phyloP scores from a whole-genome alignment of 2,113 vertebrate species.

The Mesembrinibis cayennensis region DNA sequence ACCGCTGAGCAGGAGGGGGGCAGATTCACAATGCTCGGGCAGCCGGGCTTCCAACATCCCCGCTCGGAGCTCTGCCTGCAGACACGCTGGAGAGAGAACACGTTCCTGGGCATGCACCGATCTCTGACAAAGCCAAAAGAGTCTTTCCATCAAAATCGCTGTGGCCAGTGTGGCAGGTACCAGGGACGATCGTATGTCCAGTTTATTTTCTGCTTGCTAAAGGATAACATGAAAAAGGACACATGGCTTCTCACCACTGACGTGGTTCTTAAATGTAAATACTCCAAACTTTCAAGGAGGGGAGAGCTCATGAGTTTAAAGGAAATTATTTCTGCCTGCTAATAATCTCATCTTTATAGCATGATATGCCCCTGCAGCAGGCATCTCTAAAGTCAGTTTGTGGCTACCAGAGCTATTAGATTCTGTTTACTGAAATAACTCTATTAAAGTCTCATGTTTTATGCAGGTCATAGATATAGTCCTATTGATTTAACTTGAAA shows the following conservation, averaged over 20 bases:
- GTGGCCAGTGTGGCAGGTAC: not conserved
- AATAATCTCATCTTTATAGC: not conserved
- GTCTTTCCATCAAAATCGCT: not conserved
- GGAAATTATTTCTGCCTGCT: not conserved
- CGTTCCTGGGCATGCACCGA: accelerated
- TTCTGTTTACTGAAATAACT: slow-evolving; percentile 23
- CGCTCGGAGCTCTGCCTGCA: not conserved
- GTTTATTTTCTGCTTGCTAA: not conserved
- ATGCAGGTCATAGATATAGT: slow-evolving; percentile 23
- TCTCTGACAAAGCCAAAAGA: not conserved
- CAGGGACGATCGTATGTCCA: not conserved
- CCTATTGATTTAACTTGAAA: slow-evolving; percentile 45
- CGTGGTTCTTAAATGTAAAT: not conserved
- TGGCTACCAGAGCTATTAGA: not conserved
- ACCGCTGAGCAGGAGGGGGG: not conserved
- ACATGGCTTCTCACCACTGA: not conserved
- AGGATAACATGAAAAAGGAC: not conserved
- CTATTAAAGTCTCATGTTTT: slow-evolving; percentile 50
- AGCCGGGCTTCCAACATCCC: not conserved
- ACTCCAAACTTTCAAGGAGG: not conserved
- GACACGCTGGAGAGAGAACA: not conserved
- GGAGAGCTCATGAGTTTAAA: not conserved
- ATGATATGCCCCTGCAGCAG: not conserved
- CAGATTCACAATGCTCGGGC: not conserved
- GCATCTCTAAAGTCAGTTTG: not conserved